Conservation (phyloP, 2,888 invertebrate species). For the Eilema sororculum region DNA sequence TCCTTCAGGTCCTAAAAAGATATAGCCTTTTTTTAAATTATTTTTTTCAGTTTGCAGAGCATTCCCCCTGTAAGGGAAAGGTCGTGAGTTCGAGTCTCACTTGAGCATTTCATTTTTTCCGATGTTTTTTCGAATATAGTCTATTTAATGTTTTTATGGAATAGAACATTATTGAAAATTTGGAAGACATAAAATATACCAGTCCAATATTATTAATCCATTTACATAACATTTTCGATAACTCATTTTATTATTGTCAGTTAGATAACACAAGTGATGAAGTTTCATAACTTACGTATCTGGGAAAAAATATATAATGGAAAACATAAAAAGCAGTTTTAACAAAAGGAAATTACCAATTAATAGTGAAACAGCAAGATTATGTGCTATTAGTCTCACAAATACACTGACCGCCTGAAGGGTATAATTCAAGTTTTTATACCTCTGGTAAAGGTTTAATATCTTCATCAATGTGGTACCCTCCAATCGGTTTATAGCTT, state of each 20-base stretch:
- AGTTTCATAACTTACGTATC: not conserved
- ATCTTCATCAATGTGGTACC: constrained; percentile 67
- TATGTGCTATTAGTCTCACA: not conserved
- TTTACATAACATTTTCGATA: no score
- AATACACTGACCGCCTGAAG: not conserved
- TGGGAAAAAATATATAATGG: not conserved
- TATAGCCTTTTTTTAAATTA: no score
- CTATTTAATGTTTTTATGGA: not conserved
- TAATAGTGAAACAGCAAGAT: not conserved
- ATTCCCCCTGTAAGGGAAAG: no score
- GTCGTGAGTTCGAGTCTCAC: no score
- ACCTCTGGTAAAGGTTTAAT: constrained; percentile 66
- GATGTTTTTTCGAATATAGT: no score
- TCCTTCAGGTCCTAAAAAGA: constrained; percentile 75
- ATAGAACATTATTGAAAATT: no score
- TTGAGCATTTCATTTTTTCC: no score
- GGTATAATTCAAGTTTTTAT: not conserved
- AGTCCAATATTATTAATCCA: no score
- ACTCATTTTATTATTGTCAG: not conserved
- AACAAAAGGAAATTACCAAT: constrained; percentile 4
- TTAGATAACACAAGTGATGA: not conserved
- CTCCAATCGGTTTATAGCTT: constrained; percentile 66
- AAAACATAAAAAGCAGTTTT: not conserved
- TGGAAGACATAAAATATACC: no score
- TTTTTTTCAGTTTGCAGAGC: no score